These are phyloP conservation scores for Sylvilagus floridanus DNA, from an alignment of 2,797 vertebrate species.

Conservation along the genomic window DNA sequence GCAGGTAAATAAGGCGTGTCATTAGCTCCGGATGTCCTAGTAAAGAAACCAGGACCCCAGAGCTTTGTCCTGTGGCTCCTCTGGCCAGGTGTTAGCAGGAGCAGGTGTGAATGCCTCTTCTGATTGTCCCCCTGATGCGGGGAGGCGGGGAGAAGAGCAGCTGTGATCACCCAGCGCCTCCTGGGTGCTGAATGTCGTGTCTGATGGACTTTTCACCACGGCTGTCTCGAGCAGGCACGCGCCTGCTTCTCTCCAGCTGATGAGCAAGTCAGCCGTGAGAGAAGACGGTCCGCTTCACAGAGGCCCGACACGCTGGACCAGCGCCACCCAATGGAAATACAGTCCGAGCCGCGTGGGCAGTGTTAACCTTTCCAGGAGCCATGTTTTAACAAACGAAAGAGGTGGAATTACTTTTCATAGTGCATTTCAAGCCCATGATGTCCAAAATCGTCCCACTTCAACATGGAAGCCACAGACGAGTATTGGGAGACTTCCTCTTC, in stretches of 20 bases:
- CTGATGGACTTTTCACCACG: not conserved
- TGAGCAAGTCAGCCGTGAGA: not conserved
- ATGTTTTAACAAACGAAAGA: not conserved
- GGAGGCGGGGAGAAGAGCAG: not conserved
- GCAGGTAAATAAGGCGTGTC: not conserved
- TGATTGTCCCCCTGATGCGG: not conserved
- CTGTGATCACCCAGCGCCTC: not conserved
- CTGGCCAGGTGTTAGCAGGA: not conserved
- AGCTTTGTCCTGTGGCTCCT: not conserved
- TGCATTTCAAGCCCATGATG: not conserved
- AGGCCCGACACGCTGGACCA: not conserved
- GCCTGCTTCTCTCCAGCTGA: too few species aligned
- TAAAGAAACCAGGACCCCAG: not conserved
- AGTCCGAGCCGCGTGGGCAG: too few species aligned
- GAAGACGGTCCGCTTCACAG: not conserved
- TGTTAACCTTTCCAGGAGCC: not conserved
- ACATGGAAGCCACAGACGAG: not conserved
- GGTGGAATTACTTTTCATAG: not conserved
- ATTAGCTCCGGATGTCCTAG: not conserved
- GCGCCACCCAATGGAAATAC: not conserved
- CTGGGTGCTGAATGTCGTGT: not conserved
- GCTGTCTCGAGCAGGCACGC: not conserved
- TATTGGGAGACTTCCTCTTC: not conserved
- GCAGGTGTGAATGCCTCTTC: not conserved
- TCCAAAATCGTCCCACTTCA: not conserved